Evolutionary conservation across 2,888 invertebrate species (phyloP).

Genomic region (Agrochola lota): DNA sequence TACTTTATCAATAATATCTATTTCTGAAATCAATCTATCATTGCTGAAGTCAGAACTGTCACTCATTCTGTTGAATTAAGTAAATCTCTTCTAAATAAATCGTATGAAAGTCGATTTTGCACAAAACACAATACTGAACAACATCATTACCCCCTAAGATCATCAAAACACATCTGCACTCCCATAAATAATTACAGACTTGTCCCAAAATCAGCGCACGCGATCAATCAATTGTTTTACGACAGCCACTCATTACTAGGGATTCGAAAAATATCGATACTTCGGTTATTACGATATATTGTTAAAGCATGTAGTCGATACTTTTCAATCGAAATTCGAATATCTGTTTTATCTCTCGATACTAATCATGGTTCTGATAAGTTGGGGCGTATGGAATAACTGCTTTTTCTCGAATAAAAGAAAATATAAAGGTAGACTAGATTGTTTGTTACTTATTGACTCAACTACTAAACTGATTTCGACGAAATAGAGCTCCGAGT

Average conservation of each 20-base stretch:
- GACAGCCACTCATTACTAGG: conserved; percentile 52
- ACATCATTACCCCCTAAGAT: conserved; percentile 16
- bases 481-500: neutral
- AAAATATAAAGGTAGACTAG: neutral
- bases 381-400: neutral
- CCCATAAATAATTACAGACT: conserved; percentile 37
- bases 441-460: neutral
- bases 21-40: neutral
- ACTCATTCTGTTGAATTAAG: neutral
- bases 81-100: neutral
- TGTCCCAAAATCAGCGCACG: conserved; percentile 44
- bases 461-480: neutral
- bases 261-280: conserved; percentile 23
- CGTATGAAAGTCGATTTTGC: neutral
- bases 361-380: neutral
- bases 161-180: conserved; percentile 45
- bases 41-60: neutral
- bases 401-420: neutral
- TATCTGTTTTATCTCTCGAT: neutral
- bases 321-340: neutral
- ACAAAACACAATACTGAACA: neutral
- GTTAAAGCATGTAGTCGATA: neutral
- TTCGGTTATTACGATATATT: neutral
- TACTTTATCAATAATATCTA: neutral
- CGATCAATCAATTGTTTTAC: conserved; percentile 63